A percentile compares a stretch with the other conserved stretches of the same genome.
Conservation (phyloP, 2,888 invertebrate species). For the Clusia tigrina region DNA sequence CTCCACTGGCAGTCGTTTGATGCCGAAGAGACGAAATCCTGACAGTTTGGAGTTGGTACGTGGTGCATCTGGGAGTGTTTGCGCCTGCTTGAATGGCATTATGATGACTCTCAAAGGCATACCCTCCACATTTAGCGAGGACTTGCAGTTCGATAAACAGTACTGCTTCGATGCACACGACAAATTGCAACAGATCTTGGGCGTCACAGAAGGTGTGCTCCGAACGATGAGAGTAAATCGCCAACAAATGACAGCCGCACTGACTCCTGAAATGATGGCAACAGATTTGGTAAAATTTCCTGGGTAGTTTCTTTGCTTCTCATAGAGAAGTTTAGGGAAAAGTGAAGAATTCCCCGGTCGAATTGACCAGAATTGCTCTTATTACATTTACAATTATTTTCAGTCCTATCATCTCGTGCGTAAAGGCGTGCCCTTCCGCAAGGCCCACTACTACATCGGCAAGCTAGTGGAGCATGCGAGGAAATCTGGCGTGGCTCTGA, state of each 20-base stretch:
- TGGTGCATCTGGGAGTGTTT: conserved; percentile 76
- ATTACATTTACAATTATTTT: neutral
- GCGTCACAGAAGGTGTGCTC: conserved; percentile 73
- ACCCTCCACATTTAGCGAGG: conserved; percentile 88
- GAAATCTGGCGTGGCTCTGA: conserved; percentile 68
- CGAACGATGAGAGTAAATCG: conserved; percentile 70
- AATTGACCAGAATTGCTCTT: no score
- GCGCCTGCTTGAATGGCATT: conserved; percentile 71
- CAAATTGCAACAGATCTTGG: conserved; percentile 68
- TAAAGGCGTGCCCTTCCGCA: conserved; percentile 80
- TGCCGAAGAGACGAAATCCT: conserved; percentile 89
- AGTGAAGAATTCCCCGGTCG: no score
- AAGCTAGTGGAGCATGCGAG: conserved; percentile 74
- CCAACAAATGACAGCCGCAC: conserved; percentile 68
- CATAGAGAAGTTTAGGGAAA: no score
- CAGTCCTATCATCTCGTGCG: conserved; percentile 80
- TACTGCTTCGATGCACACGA: conserved; percentile 78
- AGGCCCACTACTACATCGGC: conserved; percentile 79
- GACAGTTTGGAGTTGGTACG: conserved; percentile 84
- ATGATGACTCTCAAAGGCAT: conserved; percentile 79
- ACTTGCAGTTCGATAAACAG: conserved; percentile 84
- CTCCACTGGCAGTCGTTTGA: conserved; percentile 85
- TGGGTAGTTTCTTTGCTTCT: no score
- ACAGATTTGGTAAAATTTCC: conserved; percentile 77
- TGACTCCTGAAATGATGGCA: conserved; percentile 81